Base-by-base conservation (phyloP, 2,113 vertebrate species). In the Oreochromis aureus region DNA sequence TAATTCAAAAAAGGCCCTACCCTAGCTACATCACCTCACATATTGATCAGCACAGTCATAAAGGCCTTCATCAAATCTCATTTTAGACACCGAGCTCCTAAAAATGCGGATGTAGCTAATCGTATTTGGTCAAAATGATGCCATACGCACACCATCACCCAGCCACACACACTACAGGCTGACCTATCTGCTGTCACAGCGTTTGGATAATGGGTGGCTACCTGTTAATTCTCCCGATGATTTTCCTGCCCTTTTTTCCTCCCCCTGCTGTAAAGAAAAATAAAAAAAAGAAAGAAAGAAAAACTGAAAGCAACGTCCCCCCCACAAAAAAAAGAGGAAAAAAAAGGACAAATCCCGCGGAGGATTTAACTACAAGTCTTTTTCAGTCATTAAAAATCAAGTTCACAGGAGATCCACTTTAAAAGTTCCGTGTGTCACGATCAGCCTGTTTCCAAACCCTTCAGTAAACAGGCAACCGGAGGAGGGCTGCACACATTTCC, bases 191-290 rank as follows among this genome's bases (percentile, higher is more conserved):
- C 81, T 83, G 83, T 85, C 89, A 93, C 85, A 36, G 91, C 63
- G 58, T 87, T 89, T 73, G 83, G 83, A 84, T 91, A 88, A 94
- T 86, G 88, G 92, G 94, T 85, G 94, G 91, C 93, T 96, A 95
- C 96, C 96, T 96, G 95, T 94, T 94, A 95, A 95, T 93, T 90
- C 92, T 90, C 89, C 91, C 90, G 94, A 90, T 84, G 93, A 59
- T 87, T 59, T 81, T 63, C 84, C 69, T 85, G 82, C 63, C 84
- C 76, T 81, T 81, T 61, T 88, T 63, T 59, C 19, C 30, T 44
- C 5, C 39, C 66, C 41, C 83, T 56, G 59, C 56, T 58, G 80
- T 78, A 4, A 13, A 81, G 86, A 30, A 78, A 78, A 19, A 48
- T 3, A 5, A 18, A 73, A 44, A 24, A 24, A 30, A 63, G 5